A percentile compares a stretch with the other conserved stretches of the same genome.
These are phyloP conservation scores for Pseudococcus longispinus DNA, from an alignment of 2,888 invertebrate species.

Conservation along the genomic window DNA sequence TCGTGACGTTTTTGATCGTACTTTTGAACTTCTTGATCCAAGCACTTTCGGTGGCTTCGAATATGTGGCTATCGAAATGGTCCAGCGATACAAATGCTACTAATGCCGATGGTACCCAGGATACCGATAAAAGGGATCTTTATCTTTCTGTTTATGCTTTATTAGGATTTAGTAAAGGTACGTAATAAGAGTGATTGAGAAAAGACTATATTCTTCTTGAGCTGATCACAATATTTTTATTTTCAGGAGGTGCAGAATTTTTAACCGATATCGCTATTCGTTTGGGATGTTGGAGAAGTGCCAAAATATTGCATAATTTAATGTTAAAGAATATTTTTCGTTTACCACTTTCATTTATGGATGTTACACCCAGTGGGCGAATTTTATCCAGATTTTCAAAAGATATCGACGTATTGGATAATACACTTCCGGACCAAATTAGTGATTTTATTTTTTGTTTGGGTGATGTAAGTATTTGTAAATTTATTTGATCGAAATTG, in stretches of 20 bases:
- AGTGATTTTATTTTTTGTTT: conserved; percentile 63
- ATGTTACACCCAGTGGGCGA: conserved; percentile 66
- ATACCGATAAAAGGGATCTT: conserved; percentile 68
- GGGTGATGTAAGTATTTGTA: conserved; percentile 60
- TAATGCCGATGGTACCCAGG: conserved; percentile 61
- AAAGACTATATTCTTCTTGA: background rate
- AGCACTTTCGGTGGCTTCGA: conserved; percentile 85
- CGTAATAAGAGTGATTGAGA: background rate
- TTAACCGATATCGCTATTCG: conserved; percentile 72
- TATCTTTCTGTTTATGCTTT: conserved; percentile 91
- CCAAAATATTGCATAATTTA: conserved; percentile 57
- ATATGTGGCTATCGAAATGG: conserved; percentile 85
- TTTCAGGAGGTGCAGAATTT: conserved; percentile 72
- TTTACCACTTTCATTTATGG: conserved; percentile 66
- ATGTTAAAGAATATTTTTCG: conserved; percentile 65
- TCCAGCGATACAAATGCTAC: conserved; percentile 71
- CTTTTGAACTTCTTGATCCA: conserved; percentile 82
- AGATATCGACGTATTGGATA: conserved; percentile 78
- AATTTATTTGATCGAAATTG: too few relatives aligned
- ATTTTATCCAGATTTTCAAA: conserved; percentile 64
- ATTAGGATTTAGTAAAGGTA: conserved; percentile 88
- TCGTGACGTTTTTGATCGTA: conserved; percentile 75
- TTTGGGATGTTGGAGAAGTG: conserved; percentile 73
- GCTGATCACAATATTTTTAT: background rate
- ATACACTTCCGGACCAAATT: conserved; percentile 66